Evolutionary conservation across 2,797 vertebrate genomes (phyloP).

Genomic region (Clarias fuscus): DNA sequence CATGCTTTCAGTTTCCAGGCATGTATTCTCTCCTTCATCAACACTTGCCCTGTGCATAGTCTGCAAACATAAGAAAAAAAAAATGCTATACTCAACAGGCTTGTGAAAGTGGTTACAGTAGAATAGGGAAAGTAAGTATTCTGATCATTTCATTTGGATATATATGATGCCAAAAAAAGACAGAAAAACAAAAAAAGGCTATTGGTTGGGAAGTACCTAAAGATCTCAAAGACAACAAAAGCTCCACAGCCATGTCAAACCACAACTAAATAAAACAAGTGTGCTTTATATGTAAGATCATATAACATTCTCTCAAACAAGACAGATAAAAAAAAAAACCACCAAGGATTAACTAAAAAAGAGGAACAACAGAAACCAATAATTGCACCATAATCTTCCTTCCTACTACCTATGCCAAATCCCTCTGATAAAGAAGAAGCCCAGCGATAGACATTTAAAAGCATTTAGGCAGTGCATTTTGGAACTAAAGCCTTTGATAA

Average conservation of each 20-base stretch:
- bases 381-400: neutral
- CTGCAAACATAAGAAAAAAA: constrained; percentile 51
- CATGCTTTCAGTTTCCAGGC: constrained; percentile 50
- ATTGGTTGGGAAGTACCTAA: too few species aligned
- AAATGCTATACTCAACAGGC: neutral
- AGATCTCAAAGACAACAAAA: neutral
- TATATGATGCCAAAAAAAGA: too few species aligned
- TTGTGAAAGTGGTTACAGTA: neutral
- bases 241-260: too few species aligned
- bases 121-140: neutral
- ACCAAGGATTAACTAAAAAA: neutral
- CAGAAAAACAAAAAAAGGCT: too few species aligned
- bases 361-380: neutral
- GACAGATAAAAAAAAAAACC: neutral
- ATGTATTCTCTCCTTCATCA: neutral
- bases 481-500: too few species aligned
- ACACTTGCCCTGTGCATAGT: constrained; percentile 62
- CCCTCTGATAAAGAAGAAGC: too few species aligned
- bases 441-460: too few species aligned
- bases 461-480: too few species aligned
- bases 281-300: neutral
- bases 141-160: neutral
- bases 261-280: neutral
- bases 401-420: neutral
- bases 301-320: neutral